Evolutionary conservation across 2,797 vertebrate genomes (phyloP), one percentile per base, ranked within the genome.

Genomic region (Urophycis tenuis): DNA sequence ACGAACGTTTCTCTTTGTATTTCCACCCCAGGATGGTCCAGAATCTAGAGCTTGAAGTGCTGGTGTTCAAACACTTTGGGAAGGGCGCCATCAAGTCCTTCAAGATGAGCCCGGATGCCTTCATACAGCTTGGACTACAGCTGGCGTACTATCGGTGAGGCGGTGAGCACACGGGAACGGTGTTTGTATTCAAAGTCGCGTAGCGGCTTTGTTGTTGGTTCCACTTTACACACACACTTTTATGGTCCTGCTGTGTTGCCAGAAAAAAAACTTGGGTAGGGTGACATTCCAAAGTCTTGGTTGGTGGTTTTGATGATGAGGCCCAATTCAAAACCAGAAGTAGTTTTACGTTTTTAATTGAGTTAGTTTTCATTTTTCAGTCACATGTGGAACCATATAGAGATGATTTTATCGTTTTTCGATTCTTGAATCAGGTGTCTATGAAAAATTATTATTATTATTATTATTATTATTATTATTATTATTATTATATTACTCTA

Each of bases 51-150:
- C 74, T 97, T 80, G 94, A 80, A n/a, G 91, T 95, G 71, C 74
- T 86, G 1, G 92, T 96, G 2, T 99, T 98, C 75, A 87, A 91
- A 17, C 93, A 95, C 5, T 99, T 97, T 87, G 97, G 97, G 19
- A 98, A 99, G 87, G 90, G 92, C 53, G 91, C 97, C 41, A 95
- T 96, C 71, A 98, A 99, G 85, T 88, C 93, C 0, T 88, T 94
- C 87, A 96, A 95, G 88, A 91, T 99, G 90, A 97, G 96, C 78
- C 97, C 97, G 0, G 96, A 99, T 49, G 95, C 95, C 75, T 99
- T 97, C 77, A 95, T 99, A 84, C 97, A 99, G 89, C 81, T 97
- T 34, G 95, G 94, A 0, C 89, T 99, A 5, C 97, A 98, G 84
- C 89, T 99, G 79, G 96, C 96, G 0, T 98, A 96, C 87, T 97